These are phyloP conservation scores for Pseudorhombus dupliciocellatus DNA, from an alignment of 2,113 vertebrate genomes.

Conservation along the genomic window DNA sequence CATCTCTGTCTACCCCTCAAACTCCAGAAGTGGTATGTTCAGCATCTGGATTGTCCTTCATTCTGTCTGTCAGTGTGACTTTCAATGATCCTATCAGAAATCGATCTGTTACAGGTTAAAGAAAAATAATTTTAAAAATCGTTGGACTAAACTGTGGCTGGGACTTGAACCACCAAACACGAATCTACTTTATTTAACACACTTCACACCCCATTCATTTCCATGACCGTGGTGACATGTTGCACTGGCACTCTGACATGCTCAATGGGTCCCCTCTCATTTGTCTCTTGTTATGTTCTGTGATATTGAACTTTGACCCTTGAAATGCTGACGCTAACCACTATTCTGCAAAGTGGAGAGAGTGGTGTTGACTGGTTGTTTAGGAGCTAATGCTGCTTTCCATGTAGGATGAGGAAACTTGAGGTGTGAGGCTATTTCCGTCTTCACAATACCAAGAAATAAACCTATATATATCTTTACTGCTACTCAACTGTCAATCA, in stretches of 20 bases:
- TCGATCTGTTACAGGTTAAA: no score
- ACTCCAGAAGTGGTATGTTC: no score
- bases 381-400: conserved; percentile 1
- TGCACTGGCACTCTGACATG: conserved; percentile 12
- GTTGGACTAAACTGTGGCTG: background rate
- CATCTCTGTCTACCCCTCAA: no score
- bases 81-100: no score
- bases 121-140: no score
- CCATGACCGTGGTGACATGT: conserved; percentile 8
- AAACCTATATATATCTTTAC: no score
- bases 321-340: background rate
- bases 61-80: no score
- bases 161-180: conserved; percentile 18
- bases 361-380: conserved; percentile 9
- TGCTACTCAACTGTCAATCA: no score
- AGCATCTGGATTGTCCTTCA: no score
- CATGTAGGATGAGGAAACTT: background rate
- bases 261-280: background rate
- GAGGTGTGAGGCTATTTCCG: no score
- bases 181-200: background rate
- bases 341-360: background rate
- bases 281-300: conserved; percentile 5
- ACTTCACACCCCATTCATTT: conserved; percentile 26
- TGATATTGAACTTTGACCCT: conserved; percentile 12
- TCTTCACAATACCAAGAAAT: no score